Evolutionary conservation across 2,113 vertebrate species (phyloP).

Genomic region (Perccottus glenii): DNA sequence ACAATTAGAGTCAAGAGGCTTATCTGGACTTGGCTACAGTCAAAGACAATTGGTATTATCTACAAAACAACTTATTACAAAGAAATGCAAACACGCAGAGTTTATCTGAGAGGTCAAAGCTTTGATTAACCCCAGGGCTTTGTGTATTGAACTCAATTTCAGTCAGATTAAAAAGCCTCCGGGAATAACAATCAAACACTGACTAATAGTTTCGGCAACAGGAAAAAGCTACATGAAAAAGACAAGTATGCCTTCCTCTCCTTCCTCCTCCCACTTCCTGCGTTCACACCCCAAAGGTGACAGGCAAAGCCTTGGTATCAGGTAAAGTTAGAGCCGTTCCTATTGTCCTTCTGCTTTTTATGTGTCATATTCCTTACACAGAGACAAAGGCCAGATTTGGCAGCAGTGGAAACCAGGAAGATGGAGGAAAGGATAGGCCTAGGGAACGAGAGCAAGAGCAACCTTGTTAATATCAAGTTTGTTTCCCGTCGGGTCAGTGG

Average conservation of each 20-base stretch:
- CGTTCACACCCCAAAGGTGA: conserved; percentile 52
- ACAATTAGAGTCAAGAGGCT: conserved; percentile 65
- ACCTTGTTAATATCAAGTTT: conserved; percentile 63
- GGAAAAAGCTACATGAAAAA: conserved; percentile 55
- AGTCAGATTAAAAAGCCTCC: neutral
- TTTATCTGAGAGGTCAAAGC: conserved; percentile 75
- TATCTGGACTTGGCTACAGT: conserved; percentile 47
- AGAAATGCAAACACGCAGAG: conserved; percentile 36
- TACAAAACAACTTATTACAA: conserved; percentile 64
- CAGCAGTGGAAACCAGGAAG: conserved; percentile 66
- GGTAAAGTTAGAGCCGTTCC: conserved; percentile 65
- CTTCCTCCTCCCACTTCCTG: conserved; percentile 32
- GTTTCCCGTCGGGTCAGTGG: conserved; percentile 65
- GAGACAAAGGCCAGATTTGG: conserved; percentile 66
- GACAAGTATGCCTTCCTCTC: conserved; percentile 56
- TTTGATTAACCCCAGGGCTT: conserved; percentile 71
- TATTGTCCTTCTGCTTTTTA: conserved; percentile 69
- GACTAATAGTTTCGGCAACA: conserved; percentile 55
- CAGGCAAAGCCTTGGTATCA: conserved; percentile 62
- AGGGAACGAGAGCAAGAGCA: conserved; percentile 21
- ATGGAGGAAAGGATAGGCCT: conserved; percentile 3
- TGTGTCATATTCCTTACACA: conserved; percentile 77
- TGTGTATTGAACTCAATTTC: conserved; percentile 4
- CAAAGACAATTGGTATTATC: conserved; percentile 71
- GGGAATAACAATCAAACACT: neutral